Conservation (phyloP, 2,113 vertebrate species). For the Piaya cayana region DNA sequence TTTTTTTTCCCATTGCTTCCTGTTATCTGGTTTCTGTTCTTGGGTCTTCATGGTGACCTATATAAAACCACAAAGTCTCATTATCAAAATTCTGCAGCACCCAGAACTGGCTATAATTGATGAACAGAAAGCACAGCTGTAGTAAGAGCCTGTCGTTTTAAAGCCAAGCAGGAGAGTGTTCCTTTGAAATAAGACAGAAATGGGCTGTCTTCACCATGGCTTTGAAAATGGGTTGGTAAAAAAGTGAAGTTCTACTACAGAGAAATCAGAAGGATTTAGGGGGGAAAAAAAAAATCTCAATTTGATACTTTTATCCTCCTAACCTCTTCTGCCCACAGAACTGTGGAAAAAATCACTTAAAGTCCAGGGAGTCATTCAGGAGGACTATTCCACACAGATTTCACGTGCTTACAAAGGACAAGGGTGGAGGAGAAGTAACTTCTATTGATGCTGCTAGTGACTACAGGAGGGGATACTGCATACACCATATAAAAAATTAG, state of each 20-base stretch:
- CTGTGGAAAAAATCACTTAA: neutral
- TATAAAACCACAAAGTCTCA: conserved; percentile 32
- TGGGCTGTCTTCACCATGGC: neutral
- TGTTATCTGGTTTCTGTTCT: conserved; percentile 16
- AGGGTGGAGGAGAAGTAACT: accelerated
- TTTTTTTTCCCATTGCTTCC: conserved; percentile 20
- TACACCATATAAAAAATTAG: neutral
- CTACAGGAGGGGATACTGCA: neutral
- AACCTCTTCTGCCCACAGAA: neutral
- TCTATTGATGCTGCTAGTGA: neutral
- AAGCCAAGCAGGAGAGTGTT: neutral
- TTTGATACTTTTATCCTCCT: neutral
- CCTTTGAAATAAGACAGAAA: conserved; percentile 28
- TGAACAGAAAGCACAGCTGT: conserved; percentile 35
- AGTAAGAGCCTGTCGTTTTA: neutral
- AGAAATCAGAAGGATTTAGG: neutral
- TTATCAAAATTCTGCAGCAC: conserved; percentile 42
- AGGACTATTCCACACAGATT: neutral
- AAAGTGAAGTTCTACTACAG: neutral
- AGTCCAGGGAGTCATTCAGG: neutral
- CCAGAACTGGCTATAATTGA: neutral
- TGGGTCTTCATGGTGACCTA: conserved; percentile 42
- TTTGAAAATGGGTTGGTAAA: conserved; percentile 14
- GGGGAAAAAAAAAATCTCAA: neutral
- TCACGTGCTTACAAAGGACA: neutral